These are phyloP conservation scores for Diabrotica virgifera DNA, from an alignment of 1,140 invertebrate genomes.

Conservation along the genomic window DNA sequence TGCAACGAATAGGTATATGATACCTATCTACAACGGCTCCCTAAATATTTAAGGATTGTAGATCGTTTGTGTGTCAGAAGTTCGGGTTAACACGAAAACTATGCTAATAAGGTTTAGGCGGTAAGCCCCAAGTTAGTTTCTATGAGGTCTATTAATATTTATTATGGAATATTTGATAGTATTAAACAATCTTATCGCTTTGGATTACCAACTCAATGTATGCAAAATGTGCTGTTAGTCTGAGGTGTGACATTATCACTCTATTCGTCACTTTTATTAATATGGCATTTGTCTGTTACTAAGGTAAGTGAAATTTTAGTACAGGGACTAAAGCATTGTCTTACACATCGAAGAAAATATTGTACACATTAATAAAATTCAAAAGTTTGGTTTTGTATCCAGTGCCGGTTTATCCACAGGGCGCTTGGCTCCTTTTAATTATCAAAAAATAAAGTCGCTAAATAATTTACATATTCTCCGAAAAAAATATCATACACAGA, in stretches of 20 bases:
- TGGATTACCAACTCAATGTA: background rate
- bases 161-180: slow-evolving; percentile 9
- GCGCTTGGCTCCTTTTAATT: no score
- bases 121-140: slow-evolving; percentile 11
- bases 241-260: background rate
- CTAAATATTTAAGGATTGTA: slow-evolving; percentile 18
- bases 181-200: background rate
- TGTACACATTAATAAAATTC: no score
- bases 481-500: no score
- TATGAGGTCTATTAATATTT: slow-evolving; percentile 13
- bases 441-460: no score
- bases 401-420: no score
- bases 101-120: slow-evolving; percentile 9
- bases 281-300: no score
- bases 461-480: no score
- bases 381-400: no score
- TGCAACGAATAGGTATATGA: slow-evolving; percentile 9
- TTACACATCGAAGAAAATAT: no score
- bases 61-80: slow-evolving; percentile 15
- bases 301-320: no score
- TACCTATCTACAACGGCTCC: slow-evolving; percentile 12
- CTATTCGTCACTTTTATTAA: background rate
- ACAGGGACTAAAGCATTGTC: no score
- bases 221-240: background rate
- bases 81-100: slow-evolving; percentile 16